Evolutionary conservation across 2,888 invertebrate species (phyloP).

Genomic region (Callyntrura sp.): DNA sequence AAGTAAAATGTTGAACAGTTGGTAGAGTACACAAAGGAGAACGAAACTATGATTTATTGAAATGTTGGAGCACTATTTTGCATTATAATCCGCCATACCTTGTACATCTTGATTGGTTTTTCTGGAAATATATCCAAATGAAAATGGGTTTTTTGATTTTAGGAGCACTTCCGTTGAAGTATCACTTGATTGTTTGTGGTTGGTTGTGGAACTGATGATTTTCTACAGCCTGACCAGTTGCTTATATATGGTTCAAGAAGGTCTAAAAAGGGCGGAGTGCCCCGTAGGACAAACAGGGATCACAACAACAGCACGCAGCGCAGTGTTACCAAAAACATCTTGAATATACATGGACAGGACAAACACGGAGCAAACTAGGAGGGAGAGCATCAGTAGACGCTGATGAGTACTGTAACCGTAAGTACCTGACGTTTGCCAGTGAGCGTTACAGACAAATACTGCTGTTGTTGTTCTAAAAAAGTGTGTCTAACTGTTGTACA

Average conservation of each 20-base stretch:
- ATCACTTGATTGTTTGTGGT: constrained; percentile 67
- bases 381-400: not conserved
- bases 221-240: not conserved
- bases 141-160: constrained; percentile 24
- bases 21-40: too few relatives aligned
- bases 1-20: not conserved
- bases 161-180: constrained; percentile 65
- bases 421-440: constrained; percentile 58
- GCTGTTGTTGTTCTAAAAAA: constrained; percentile 3
- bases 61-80: constrained; percentile 12
- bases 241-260: constrained; percentile 76
- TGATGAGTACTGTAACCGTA: constrained; percentile 29
- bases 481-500: too few relatives aligned
- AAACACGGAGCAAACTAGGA: constrained; percentile 36
- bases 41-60: too few relatives aligned
- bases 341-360: not conserved
- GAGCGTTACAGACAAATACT: constrained; percentile 14
- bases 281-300: constrained; percentile 65
- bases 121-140: constrained; percentile 64
- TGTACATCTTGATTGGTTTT: constrained; percentile 83
- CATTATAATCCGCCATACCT: too few relatives aligned
- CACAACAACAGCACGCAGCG: too few relatives aligned
- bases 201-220: constrained; percentile 68
- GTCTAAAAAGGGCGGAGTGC: constrained; percentile 73
- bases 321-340: not conserved